Evolutionary conservation across 2,888 invertebrate species (phyloP).

Genomic region (Tromatobia lineatoria): DNA sequence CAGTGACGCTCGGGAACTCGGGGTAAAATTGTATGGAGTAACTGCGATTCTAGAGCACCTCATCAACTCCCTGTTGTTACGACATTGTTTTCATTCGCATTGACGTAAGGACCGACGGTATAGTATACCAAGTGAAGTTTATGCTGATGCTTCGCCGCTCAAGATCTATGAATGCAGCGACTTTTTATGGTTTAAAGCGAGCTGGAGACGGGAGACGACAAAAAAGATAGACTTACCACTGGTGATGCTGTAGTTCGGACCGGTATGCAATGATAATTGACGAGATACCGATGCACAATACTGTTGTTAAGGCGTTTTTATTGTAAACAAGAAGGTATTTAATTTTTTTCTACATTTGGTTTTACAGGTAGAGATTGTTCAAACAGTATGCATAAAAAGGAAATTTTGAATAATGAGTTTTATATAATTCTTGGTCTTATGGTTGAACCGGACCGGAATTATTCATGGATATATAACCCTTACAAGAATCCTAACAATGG

Average conservation of each 20-base stretch:
- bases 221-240: not conserved
- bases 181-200: constrained; percentile 34
- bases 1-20: not conserved
- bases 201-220: not conserved
- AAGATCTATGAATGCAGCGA: not conserved
- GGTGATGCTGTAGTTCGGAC: not conserved
- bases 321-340: not conserved
- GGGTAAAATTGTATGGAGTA: constrained; percentile 3
- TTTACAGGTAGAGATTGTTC: no score
- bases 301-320: not conserved
- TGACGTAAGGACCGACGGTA: constrained; percentile 24
- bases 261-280: not conserved
- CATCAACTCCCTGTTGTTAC: constrained; percentile 14
- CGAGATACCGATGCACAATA: not conserved
- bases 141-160: constrained; percentile 30
- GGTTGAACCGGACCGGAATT: no score
- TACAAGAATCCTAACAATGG: no score
- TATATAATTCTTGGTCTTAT: no score
- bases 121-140: constrained; percentile 3
- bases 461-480: no score
- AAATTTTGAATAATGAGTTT: no score
- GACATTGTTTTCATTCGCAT: constrained; percentile 30
- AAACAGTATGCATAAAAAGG: no score
- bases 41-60: constrained; percentile 1
- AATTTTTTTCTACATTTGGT: no score